Percentiles rank a stretch among this genome's conserved stretches.
Conservation (phyloP, 2,888 invertebrate species). For the Stenodera caucasica region DNA sequence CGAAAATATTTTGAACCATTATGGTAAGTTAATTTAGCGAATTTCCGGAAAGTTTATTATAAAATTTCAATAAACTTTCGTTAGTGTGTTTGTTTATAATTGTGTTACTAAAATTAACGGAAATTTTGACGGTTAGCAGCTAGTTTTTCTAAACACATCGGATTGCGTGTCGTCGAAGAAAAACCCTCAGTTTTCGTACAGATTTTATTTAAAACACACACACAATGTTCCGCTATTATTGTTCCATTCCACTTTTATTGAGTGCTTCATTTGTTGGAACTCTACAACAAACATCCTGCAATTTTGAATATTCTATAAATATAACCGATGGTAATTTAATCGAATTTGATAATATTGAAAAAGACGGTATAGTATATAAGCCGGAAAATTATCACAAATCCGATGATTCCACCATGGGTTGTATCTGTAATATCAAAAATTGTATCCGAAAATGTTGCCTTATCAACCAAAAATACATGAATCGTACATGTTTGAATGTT, state of each 20-base stretch:
- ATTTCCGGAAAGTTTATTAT: conserved; percentile 1
- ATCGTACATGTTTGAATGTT: conserved; percentile 6
- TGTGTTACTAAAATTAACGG: conserved; percentile 1
- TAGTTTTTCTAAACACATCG: background rate
- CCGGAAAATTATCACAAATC: background rate
- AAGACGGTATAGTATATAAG: conserved; percentile 2
- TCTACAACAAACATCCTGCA: background rate
- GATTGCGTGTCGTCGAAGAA: background rate
- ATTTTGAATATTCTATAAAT: conserved; percentile 3
- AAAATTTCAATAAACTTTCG: background rate
- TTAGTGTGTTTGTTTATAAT: background rate
- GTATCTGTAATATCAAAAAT: conserved; percentile 15
- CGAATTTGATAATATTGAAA: background rate
- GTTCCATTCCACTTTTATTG: conserved; percentile 3
- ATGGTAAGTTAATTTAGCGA: conserved; percentile 11
- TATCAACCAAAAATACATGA: conserved; percentile 6
- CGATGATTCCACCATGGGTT: conserved; percentile 9
- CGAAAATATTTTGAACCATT: conserved; percentile 9
- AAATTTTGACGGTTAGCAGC: background rate
- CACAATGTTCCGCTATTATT: conserved; percentile 7
- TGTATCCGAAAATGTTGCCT: conserved; percentile 20
- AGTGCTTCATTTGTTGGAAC: background rate
- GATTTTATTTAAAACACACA: conserved; percentile 15
- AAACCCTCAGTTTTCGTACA: conserved; percentile 2
- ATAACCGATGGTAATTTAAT: conserved; percentile 9